Evolutionary conservation across 2,797 vertebrate genomes (phyloP), one percentile per base, ranked within the genome.

Genomic region (Chiloscyllium punctatum): DNA sequence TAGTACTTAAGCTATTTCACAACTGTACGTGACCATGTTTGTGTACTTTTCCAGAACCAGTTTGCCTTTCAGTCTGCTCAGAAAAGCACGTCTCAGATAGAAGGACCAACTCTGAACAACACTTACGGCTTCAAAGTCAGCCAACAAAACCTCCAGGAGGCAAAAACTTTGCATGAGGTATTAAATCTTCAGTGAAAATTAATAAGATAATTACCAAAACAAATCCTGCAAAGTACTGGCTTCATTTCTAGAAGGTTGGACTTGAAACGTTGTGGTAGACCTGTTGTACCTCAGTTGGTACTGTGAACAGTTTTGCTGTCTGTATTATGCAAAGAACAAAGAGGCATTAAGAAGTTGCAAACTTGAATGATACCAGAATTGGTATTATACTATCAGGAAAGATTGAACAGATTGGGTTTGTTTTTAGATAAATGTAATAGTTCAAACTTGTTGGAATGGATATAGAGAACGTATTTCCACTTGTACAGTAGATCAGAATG

Each of bases 91-190:
- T 99, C 99, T 96, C 97, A 99, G 97, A 99, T 99, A 94, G 99
- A 99, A 97, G 99, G 99, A 95, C 98, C 99, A 25, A 98, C 99
- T 96, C 98, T 99, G 96, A 98, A 98, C 96, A 99, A 99, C 97
- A 98, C 99, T 0, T 99, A 99, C 0, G 99, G 99, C 96, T 99
- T 99, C 97, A 99, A 98, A 98, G 98, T 99, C 97, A 99, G 98
- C 97, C 97, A 99, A 97, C 99, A 99, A 97, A 99, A 99, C 96
- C 97, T 99, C 88, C 98, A 99, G 97, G 99, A 99, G 79, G 99
- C 99, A 96, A 99, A 99, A 97, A 98, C 99, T 96, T 98, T 99
- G 96, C 99, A 99, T 95, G 99, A 99, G 99, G 99, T 99, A 97
- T 98, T 96, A 94, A 94, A 77, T 53, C 13, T 21, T 95, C 13